Base-by-base conservation (phyloP, 2,113 vertebrate genomes). In the Helogale parvula region DNA sequence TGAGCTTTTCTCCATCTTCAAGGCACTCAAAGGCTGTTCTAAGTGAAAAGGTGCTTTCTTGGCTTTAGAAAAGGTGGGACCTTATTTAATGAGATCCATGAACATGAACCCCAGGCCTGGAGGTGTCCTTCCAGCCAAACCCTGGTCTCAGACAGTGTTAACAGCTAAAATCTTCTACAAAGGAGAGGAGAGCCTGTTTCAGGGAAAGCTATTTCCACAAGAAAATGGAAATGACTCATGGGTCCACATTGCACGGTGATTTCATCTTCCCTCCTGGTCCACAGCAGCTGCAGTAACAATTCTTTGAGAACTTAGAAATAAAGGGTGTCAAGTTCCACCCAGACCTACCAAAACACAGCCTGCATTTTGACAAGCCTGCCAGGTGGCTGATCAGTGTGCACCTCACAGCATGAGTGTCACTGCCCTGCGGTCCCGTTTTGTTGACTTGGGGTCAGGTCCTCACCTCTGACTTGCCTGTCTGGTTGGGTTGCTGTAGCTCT, bases 381-480 rank as follows among this genome's bases (percentile, higher is more conserved):
- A 0, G 1, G 27, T 19, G 14, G 27, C 45, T 19, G 23, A 33
- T 71, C 7, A 29, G 21, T 10, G 33, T 9, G 63, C 11, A 38
- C n/a, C 27, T 23, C 14, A n/a, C 5, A 4, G 17, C 9, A 5
- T 7, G 35, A 19, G 47, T 38, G 38, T 7, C 23, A 29, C 5
- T 11, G 12, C 1, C 8, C 27, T 23, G 4, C 0, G 2, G 29
- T 15, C 5, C 31, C 0, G 0, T 4, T 54, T 72, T n/a, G 23
- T 33, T 19, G 65, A 47, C 45, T 11, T 14, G 31, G 69, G 2
- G 14, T 23, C 31, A 72, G 38, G 17, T 35, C 50, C 19, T 5
- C 47, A 7, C 1, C 2, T 47, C 19, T 1, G 27, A 21, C 66
- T 27, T 29, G 16, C 15, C 1, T 27, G 66, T 47, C 71, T 38